phyloP scores from a whole-genome alignment of 2,113 vertebrate species.

The Neolamprologus ventralis region DNA sequence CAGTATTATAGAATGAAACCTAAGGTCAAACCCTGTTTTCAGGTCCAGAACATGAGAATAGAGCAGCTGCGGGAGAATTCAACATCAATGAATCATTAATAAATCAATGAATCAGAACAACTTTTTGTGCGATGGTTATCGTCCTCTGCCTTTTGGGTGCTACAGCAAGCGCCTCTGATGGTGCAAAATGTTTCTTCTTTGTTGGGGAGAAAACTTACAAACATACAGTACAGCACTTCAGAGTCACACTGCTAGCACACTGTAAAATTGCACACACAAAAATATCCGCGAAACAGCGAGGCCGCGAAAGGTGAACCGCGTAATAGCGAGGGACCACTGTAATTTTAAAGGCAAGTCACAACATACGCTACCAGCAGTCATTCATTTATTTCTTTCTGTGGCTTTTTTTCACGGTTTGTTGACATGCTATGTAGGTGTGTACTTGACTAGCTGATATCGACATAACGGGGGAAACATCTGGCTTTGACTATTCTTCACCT shows the following conservation, averaged over 20 bases:
- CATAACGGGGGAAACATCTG: too few relatives aligned
- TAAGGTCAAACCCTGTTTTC: rapidly evolving
- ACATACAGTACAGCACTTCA: background rate
- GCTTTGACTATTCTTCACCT: too few relatives aligned
- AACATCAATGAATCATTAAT: background rate
- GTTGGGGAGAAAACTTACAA: background rate
- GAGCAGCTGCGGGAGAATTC: background rate
- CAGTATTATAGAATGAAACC: background rate
- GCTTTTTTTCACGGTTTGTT: too few relatives aligned
- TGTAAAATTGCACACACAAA: background rate
- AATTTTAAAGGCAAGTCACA: too few relatives aligned
- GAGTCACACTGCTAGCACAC: background rate
- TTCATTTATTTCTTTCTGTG: too few relatives aligned
- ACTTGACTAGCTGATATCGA: too few relatives aligned
- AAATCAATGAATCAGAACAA: background rate
- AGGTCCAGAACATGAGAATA: background rate
- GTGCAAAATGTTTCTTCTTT: background rate
- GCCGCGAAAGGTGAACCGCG: rapidly evolving
- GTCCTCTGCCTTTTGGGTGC: background rate
- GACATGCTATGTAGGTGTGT: too few relatives aligned
- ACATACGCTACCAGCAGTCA: too few relatives aligned
- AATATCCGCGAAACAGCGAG: rapidly evolving
- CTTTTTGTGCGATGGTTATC: background rate
- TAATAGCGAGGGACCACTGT: background rate
- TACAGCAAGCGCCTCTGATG: background rate